Evolutionary conservation across 2,797 vertebrate species (phyloP), one percentile per base, ranked within the genome.

Genomic region (Pipistrellus pipistrellus): DNA sequence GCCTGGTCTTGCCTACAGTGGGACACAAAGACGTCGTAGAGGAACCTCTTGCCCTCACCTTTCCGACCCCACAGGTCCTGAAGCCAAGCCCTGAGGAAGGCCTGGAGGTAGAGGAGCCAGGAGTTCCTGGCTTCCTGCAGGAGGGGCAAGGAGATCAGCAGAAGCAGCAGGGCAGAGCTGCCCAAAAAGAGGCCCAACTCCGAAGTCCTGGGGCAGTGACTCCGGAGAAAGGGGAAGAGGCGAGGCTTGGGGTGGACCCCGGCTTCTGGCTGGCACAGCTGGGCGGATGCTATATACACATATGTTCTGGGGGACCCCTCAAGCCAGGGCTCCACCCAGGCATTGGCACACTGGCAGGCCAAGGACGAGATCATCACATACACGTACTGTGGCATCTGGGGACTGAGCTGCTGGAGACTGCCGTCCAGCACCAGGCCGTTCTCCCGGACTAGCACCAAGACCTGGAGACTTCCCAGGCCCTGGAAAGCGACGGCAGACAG

Each of bases 11-110:
- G 20, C 64, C 89, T 59, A 14, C 81, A 93, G 84, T 94, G 85
- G 21, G 95, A 96, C 51, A 93, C 88, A 7, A 96, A 96, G 23
- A 90, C 44, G 4, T 90, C 95, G 27, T 76, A 96, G 7, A 90
- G 59, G 57, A 96, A 92, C 30, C 51, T 48, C 44, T 80, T 82
- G n/a, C 57, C 51, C 35, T 95, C 51, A 51, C 30, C 11, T 46
- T 7, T 73, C 51, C 3, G 11, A 38, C 81, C 83, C 64, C 77
- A 82, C 25, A 72, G 20, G 59, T 69, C 82, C 62, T 38, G 62
- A 80, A 95, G 44, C 92, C 95, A 94, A 48, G 75, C 17, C 64
- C 88, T 94, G 69, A 96, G n/a, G 64, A 75, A 82, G 41, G 69
- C 53, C 62, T 78, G 57, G 14, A 96, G 38, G 44, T n/a, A 82